Percentiles rank a stretch among this genome's conserved stretches.
These are phyloP conservation scores for Anthoscopus minutus DNA, from an alignment of 2,113 vertebrate genomes.

Conservation along the genomic window DNA sequence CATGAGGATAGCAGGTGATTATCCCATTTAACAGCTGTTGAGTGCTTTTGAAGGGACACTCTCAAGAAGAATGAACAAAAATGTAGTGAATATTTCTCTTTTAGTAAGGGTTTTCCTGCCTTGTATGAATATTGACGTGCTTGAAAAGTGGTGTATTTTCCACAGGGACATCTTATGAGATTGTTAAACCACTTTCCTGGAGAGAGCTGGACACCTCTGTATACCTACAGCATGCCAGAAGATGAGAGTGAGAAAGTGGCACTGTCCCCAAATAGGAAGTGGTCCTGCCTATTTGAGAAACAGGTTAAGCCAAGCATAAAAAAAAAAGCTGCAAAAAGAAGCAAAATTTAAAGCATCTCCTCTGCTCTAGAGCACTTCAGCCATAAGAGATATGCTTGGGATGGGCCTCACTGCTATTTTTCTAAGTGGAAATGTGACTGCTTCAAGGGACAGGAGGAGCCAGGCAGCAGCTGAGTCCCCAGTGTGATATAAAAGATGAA, in stretches of 20 bases:
- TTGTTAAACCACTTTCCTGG: neutral
- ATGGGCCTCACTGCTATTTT: neutral
- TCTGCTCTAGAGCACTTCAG: neutral
- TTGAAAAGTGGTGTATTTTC: neutral
- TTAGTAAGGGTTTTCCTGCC: neutral
- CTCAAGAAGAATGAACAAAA: slow-evolving; percentile 12
- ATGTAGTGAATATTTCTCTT: neutral
- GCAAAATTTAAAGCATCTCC: neutral
- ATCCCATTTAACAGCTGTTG: slow-evolving; percentile 69
- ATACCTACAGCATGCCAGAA: neutral
- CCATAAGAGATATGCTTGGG: neutral
- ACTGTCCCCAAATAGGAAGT: neutral
- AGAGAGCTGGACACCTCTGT: neutral
- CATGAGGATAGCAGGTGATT: slow-evolving; percentile 65
- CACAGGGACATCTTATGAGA: neutral
- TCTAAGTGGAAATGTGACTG: neutral
- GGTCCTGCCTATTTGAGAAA: neutral
- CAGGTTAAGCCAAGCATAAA: neutral
- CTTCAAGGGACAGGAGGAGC: neutral
- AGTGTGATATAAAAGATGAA: neutral
- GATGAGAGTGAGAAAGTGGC: neutral
- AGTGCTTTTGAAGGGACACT: slow-evolving; percentile 43
- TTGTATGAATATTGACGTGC: neutral
- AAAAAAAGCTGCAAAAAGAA: neutral
- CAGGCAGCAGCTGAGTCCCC: neutral